These are phyloP conservation scores for Poecile atricapillus DNA, from an alignment of 2,113 vertebrate genomes.

Conservation along the genomic window DNA sequence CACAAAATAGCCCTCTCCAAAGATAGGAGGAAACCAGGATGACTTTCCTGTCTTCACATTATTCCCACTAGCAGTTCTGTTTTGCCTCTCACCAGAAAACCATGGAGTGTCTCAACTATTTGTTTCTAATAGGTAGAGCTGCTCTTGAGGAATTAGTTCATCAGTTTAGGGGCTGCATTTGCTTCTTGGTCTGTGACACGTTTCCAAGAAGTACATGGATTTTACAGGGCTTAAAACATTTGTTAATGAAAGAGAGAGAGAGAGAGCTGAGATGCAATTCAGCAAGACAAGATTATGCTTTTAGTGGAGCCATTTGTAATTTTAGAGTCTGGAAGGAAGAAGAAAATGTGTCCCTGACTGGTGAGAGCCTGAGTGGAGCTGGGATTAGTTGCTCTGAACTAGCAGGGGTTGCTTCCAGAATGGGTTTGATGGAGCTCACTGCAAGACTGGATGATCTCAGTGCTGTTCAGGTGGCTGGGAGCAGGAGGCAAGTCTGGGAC, in stretches of 20 bases:
- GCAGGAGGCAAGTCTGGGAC: background rate
- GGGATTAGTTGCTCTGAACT: background rate
- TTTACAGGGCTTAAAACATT: conserved; percentile 34
- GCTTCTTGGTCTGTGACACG: background rate
- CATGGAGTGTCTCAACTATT: background rate
- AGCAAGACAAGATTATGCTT: conserved; percentile 20
- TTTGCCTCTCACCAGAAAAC: background rate
- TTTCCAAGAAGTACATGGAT: background rate
- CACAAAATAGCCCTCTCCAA: background rate
- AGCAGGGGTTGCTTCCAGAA: background rate
- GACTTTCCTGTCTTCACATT: background rate
- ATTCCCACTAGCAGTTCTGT: background rate
- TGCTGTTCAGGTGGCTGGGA: background rate
- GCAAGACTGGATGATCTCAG: background rate
- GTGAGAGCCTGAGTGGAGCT: background rate
- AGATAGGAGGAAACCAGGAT: background rate
- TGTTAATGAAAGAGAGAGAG: conserved; percentile 9
- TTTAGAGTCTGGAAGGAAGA: background rate
- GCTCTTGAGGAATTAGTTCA: background rate
- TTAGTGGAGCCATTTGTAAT: conserved; percentile 30
- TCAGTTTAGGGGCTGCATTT: conserved; percentile 6
- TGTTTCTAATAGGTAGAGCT: background rate
- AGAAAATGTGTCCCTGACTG: background rate
- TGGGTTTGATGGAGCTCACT: background rate
- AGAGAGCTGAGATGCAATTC: background rate